Percentiles rank a stretch among this genome's conserved stretches.
Conservation (phyloP, 2,888 invertebrate species). For the Leistus spinibarbis region DNA sequence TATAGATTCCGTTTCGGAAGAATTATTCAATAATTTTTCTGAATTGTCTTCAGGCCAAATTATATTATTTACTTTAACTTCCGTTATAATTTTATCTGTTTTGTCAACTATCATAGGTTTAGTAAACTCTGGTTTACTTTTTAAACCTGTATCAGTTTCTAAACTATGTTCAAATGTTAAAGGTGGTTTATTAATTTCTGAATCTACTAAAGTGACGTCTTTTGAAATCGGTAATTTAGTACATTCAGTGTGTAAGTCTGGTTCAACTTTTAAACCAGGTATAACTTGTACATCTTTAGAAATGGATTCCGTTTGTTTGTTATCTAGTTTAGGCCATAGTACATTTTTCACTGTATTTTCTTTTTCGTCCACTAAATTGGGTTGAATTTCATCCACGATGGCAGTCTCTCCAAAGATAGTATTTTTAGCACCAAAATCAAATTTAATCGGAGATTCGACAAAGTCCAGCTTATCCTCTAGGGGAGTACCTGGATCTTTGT, state of each 20-base stretch:
- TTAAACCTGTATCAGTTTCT: not conserved
- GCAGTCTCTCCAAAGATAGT: constrained; percentile 48
- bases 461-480: constrained; percentile 38
- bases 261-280: not conserved
- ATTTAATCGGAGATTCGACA: constrained; percentile 40
- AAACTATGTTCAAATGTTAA: not conserved
- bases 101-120: constrained; percentile 31
- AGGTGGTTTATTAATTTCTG: not conserved
- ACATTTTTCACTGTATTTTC: constrained; percentile 48
- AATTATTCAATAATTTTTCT: constrained; percentile 2
- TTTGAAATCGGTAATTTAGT: constrained; percentile 22
- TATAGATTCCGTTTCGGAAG: not conserved
- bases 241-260: not conserved
- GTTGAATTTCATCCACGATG: constrained; percentile 17
- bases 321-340: constrained; percentile 49
- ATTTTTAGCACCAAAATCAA: constrained; percentile 47
- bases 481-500: constrained; percentile 46
- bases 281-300: constrained; percentile 4
- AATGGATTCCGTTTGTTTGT: not conserved
- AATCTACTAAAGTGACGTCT: constrained; percentile 5
- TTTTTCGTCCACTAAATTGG: constrained; percentile 15
- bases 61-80: constrained; percentile 35
- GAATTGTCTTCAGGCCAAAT: constrained; percentile 21
- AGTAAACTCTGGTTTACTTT: not conserved
- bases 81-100: constrained; percentile 21